Conservation (phyloP, 2,797 vertebrate species). For the Cyprinodon diabolis region DNA sequence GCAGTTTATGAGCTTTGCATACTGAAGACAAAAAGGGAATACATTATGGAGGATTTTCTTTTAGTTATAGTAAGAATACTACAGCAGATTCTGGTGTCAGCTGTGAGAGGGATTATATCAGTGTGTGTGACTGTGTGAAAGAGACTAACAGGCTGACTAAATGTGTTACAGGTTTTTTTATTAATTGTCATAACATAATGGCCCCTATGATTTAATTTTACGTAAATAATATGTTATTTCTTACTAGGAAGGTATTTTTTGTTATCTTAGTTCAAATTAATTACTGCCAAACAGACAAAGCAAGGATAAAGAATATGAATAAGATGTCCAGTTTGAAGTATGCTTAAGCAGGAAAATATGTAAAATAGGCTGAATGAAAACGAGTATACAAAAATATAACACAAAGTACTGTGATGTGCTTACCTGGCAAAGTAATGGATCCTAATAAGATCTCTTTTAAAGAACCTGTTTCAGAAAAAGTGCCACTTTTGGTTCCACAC, state of each 20-base stretch:
- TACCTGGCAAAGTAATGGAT: not conserved
- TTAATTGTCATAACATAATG: not conserved
- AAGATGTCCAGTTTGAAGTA: not conserved
- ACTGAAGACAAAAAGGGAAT: conserved; percentile 2
- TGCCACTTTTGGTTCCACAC: not conserved
- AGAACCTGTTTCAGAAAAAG: not conserved
- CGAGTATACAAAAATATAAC: not conserved
- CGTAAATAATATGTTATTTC: not conserved
- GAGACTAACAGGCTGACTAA: conserved; percentile 11
- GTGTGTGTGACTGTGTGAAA: conserved; percentile 22
- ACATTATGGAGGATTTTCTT: conserved; percentile 16
- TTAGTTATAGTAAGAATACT: conserved; percentile 15
- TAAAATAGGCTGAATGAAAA: not conserved
- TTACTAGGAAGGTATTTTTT: not conserved
- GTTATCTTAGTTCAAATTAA: not conserved
- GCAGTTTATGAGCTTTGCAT: not conserved
- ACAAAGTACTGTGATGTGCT: conserved; percentile 2
- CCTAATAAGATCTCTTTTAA: not conserved
- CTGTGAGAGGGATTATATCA: conserved; percentile 31
- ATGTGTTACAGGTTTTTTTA: conserved; percentile 9
- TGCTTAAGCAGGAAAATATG: not conserved
- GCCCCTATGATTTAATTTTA: not conserved
- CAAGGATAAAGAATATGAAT: not conserved
- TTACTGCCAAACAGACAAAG: not conserved
- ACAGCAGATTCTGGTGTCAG: conserved; percentile 38